These are phyloP conservation scores for Drusus annulatus DNA, from an alignment of 1,140 invertebrate species.

Conservation along the genomic window DNA sequence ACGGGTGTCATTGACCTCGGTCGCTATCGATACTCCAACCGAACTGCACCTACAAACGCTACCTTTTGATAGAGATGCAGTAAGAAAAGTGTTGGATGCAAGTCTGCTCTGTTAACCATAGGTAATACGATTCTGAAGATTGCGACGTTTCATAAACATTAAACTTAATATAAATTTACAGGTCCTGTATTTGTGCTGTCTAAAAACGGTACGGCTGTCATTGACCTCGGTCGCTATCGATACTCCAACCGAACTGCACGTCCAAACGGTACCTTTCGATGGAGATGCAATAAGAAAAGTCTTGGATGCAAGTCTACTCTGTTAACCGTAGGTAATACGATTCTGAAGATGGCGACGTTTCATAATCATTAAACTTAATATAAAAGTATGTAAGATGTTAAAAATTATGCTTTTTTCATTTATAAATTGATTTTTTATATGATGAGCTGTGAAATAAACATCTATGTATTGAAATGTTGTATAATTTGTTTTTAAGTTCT, in stretches of 20 bases:
- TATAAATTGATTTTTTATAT: too few relatives aligned
- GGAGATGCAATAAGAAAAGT: conserved; percentile 16
- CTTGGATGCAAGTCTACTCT: conserved; percentile 5
- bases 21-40: conserved; percentile 30
- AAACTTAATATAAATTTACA: neutral
- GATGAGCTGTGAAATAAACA: too few relatives aligned
- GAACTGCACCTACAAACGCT: neutral
- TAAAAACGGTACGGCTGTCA: conserved; percentile 6
- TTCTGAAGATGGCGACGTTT: neutral
- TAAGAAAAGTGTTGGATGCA: conserved; percentile 11
- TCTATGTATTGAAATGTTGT: too few relatives aligned
- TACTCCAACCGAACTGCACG: conserved; percentile 5
- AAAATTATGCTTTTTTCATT: too few relatives aligned
- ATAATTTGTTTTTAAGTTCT: too few relatives aligned
- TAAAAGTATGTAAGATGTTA: too few relatives aligned
- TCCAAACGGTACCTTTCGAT: conserved; percentile 5
- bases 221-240: conserved; percentile 23
- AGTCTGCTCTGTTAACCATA: neutral
- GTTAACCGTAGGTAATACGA: neutral
- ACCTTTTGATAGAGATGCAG: conserved; percentile 1
- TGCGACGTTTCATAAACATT: conserved; percentile 1
- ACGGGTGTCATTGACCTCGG: conserved; percentile 16
- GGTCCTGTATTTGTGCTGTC: conserved; percentile 12
- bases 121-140: conserved; percentile 9
- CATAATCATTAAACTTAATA: conserved; percentile 14